Percentiles rank a stretch among this genome's conserved stretches.
Evolutionary conservation across 1,140 invertebrate species (phyloP).

Genomic region (Drosophila dunni): DNA sequence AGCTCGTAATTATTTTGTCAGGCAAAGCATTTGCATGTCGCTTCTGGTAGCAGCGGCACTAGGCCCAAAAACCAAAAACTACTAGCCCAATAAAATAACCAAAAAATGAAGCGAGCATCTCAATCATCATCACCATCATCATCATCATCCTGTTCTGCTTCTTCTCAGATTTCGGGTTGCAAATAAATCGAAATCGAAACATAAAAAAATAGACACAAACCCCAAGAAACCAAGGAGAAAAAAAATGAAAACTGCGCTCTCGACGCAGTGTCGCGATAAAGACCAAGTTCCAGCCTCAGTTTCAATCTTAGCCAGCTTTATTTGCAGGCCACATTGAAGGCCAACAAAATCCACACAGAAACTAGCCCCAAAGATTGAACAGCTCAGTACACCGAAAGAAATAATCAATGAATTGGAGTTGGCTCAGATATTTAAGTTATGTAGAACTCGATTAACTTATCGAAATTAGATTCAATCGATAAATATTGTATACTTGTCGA

Average conservation of each 20-base stretch:
- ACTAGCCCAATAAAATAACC: slow-evolving; percentile 20
- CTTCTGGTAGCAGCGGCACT: background rate
- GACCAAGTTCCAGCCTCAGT: slow-evolving; percentile 21
- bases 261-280: slow-evolving; percentile 52
- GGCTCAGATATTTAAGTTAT: too few relatives aligned
- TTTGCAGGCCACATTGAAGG: slow-evolving; percentile 1
- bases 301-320: slow-evolving; percentile 27
- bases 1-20: slow-evolving; percentile 51
- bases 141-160: slow-evolving; percentile 5
- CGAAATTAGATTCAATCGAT: too few relatives aligned
- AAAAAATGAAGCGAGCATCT: slow-evolving; percentile 25
- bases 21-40: slow-evolving; percentile 44
- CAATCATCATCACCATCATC: slow-evolving; percentile 13
- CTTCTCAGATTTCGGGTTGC: slow-evolving; percentile 59
- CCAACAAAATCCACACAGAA: background rate
- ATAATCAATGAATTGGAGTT: background rate
- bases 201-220: slow-evolving; percentile 68
- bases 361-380: background rate
- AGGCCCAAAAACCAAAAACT: slow-evolving; percentile 5
- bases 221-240: slow-evolving; percentile 8
- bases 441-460: too few relatives aligned
- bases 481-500: background rate
- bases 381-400: slow-evolving; percentile 8
- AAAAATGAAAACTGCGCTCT: slow-evolving; percentile 14
- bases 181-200: slow-evolving; percentile 78